Base-by-base conservation (phyloP, 2,797 vertebrate species). In the Cygnus olor region DNA sequence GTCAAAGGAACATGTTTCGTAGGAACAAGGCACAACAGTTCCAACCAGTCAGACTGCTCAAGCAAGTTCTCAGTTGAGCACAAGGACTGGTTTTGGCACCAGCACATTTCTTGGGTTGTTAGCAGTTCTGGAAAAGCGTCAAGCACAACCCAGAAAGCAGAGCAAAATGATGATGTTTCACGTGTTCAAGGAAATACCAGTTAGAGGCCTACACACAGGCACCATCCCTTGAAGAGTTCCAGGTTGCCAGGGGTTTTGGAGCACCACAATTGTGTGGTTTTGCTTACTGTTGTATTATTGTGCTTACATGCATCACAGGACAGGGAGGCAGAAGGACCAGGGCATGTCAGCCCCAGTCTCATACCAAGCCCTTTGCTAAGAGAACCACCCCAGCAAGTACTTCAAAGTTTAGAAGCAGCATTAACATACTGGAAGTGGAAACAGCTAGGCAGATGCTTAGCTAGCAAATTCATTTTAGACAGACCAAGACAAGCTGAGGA, bases 101-200 rank as follows among this genome's bases (percentile, higher is more conserved):
- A 71, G 57, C 56, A 63, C 9, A 11, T 30, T 74, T 68, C 69
- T 72, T 57, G 40, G 30, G 42, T n/a, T 56, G 69, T 28, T 57
- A 34, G 30, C 21, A 13, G 36, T 68, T 80, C 17, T 72, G 63
- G 61, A 68, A 76, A 80, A 88, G 36, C 1, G 3, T 56, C 24
- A 49, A 69, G 19, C 58, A 53, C 32, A 56, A 44, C 38, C n/a
- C 47, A 88, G 13, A 66, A 38, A 81, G 80, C 66, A 84, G 42
- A 87, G 32, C 4, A 47, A 34, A 76, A 51, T 3, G 47, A 13
- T 56, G 61, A 19, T 51, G 32, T 56, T 73, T 49, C 61, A 54
- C 13, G 36, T 1, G 2, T 54, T 66, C 0, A 0, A 42, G 53
- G 36, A 44, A 83, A n/a, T 21, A 69, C 7, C 1, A 18, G 30